These are phyloP conservation scores for Philonicus albiceps DNA, from an alignment of 2,888 invertebrate species.

Conservation along the genomic window DNA sequence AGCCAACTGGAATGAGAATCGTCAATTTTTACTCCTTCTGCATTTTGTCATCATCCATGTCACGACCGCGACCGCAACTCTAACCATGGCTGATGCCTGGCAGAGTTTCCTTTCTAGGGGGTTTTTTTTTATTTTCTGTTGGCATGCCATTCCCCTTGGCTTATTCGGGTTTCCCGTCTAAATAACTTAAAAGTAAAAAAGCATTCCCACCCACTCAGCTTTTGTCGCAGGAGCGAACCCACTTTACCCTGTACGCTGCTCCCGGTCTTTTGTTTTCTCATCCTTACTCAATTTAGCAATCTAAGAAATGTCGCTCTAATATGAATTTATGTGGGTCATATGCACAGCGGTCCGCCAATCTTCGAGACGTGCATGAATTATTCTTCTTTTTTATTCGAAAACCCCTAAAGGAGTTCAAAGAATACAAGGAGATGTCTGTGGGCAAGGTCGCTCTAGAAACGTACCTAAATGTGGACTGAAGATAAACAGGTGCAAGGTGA, in stretches of 20 bases:
- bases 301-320: conserved; percentile 11
- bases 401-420: not conserved
- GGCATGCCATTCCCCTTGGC: not conserved
- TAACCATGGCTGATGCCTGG: not conserved
- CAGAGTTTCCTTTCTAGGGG: not conserved
- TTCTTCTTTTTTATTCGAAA: not conserved
- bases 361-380: not conserved
- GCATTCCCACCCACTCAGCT: not conserved
- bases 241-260: not conserved
- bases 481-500: not conserved
- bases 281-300: conserved; percentile 1
- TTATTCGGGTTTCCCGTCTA: not conserved
- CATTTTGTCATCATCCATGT: conserved; percentile 5
- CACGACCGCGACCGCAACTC: not conserved
- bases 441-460: not conserved
- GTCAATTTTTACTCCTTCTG: not conserved
- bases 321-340: conserved; percentile 26
- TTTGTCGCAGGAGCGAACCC: not conserved
- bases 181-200: conserved; percentile 25
- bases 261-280: not conserved
- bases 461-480: not conserved
- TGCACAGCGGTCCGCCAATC: conserved; percentile 1
- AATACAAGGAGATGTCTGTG: not conserved
- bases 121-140: not conserved
- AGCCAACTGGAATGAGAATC: not conserved